Evolutionary conservation across 2,888 invertebrate genomes (phyloP), one percentile per base, ranked within the genome.

Genomic region (Phytoseiulus persimilis): DNA sequence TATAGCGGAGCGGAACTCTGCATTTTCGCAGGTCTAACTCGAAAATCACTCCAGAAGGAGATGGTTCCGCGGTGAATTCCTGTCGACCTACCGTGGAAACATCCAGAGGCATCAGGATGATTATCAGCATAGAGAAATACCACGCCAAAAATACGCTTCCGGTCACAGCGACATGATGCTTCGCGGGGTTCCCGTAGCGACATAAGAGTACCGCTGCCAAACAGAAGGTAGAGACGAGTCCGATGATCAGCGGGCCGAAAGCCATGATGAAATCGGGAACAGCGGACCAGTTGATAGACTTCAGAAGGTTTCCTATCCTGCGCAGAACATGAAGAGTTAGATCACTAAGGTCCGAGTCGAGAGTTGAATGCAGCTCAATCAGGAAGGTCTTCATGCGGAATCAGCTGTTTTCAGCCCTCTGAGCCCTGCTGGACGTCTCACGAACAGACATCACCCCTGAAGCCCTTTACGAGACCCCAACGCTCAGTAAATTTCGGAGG

Each of bases 61-160:
- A n/a, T n/a, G n/a, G n/a, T n/a, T n/a, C n/a, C n/a, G n/a, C n/a
- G n/a, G n/a, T n/a, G 31, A 89, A 23, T 9, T 87, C 83, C 18
- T 31, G 32, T 46, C 9, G 91, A 95, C 96, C 95, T 94, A 99
- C 98, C 92, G 97, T 96, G 90, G 98, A 97, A 89, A 99, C 96
- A 94, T 99, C 99, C 92, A 99, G 93, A 31, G 99, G 99, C 92
- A 99, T 95, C 90, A 98, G 96, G 93, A 99, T 98, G 92, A 99
- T 97, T 92, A 99, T 99, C 92, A 99, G 94, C 93, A 99, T 96
- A 46, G 99, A 98, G 93, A 99, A 99, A 93, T 97, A 98, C 99
- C 99, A 99, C 91, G 99, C 97, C 91, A 98, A 95, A 90, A 99
- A 94, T 31, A 99, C 98, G 83, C 97, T 96, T 87, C 97, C 93